phyloP scores from a whole-genome alignment of 2,888 invertebrate genomes.

The Xestia rhomboidea region DNA sequence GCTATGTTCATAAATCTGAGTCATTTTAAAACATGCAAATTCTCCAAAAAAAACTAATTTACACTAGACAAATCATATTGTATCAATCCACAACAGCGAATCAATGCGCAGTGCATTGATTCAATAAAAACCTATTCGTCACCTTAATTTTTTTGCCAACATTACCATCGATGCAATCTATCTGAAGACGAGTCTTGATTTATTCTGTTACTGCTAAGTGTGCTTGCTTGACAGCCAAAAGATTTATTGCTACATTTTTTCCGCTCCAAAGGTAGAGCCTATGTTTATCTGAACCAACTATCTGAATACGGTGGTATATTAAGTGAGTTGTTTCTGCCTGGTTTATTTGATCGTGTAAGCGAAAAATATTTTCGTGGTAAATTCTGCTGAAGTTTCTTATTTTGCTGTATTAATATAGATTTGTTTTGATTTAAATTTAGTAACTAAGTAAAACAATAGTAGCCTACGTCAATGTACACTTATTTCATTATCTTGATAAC shows the following conservation, averaged over 20 bases:
- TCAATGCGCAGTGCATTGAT: not conserved
- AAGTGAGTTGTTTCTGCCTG: conserved; percentile 60
- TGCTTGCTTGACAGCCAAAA: conserved; percentile 82
- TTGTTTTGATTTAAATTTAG: not conserved
- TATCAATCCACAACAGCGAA: not conserved
- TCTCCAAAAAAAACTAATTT: not conserved
- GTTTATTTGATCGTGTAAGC: conserved; percentile 41
- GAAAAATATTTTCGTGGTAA: conserved; percentile 21
- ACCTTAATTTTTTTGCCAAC: conserved; percentile 67
- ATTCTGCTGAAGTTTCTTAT: conserved; percentile 17
- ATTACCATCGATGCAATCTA: conserved; percentile 78
- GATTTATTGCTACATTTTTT: conserved; percentile 84
- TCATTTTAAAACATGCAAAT: not conserved
- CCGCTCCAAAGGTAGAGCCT: conserved; percentile 74
- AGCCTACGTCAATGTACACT: not conserved
- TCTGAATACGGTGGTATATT: conserved; percentile 66
- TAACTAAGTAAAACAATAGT: too few relatives aligned
- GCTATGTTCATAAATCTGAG: not conserved
- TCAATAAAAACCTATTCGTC: conserved; percentile 12
- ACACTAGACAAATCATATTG: not conserved
- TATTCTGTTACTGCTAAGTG: conserved; percentile 81
- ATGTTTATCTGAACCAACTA: conserved; percentile 69
- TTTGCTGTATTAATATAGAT: not conserved
- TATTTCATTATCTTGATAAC: not conserved
- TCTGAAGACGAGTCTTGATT: conserved; percentile 77